Evolutionary conservation across 2,888 invertebrate species (phyloP), one percentile per base, ranked within the genome.

Genomic region (Phyllotreta striolata): DNA sequence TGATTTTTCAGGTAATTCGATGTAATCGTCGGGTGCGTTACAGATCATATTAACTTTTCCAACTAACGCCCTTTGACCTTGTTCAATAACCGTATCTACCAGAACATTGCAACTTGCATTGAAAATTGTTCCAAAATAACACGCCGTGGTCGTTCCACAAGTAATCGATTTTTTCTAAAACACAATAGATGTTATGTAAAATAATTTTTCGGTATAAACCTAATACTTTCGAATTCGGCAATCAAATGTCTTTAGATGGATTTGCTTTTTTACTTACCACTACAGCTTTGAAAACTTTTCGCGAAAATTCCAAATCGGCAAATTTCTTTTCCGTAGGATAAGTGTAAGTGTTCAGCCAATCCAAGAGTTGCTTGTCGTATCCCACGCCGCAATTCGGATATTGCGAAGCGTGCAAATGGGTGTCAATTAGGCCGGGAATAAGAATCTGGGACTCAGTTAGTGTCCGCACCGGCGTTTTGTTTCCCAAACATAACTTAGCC

Each of bases 391-490:
- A 83, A 81, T 96, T 95, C 0, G 93, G 92, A 73, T 91, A 91
- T 81, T 96, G 96, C 0, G 93, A 90, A 0, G 94, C 95, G 83
- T 96, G 96, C 7, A 93, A 91, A 78, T 96, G 96, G 14, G 92
- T 91, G 80, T 96, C 96, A 1, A 96, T 85, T 64, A 96, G 87
- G 0, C 96, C 96, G 0, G 96, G 96, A 78, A 95, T 89, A 9
- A 96, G 78, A 76, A 96, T 90, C 80, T 92, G 89, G 54, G 81
- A 80, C 3, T 78, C 72, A 6, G 73, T 75, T 6, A 85, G 58
- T 3, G 70, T 66, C 46, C 49, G 62, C 57, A 71, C 59, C 5
- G 62, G 43, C 6, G 68, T 69, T 1, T 65, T 59, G 39, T 62
- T 54, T 14, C 56, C 58, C 13, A 78, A 67, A 13, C 72, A 63